Base-by-base conservation (phyloP, 2,888 invertebrate species). In the Parnassius orleans region DNA sequence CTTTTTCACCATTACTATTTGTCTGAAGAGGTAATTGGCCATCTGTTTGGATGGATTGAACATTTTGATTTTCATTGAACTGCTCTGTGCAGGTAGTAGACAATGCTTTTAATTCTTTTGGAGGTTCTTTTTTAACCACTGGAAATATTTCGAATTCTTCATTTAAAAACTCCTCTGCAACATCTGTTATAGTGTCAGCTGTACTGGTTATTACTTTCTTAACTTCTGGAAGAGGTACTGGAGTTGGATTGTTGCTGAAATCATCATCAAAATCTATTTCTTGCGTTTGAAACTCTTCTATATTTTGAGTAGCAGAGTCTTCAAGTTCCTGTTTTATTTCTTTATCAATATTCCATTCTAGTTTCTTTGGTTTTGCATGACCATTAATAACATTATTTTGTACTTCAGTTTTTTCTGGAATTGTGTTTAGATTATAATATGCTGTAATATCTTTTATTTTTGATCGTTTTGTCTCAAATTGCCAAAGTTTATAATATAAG, bases 1-100 rank as follows among this genome's bases (percentile, higher is more conserved):
- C 77, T 74, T 92, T 86, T 12, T 93, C 93, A 9, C 93, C 94
- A 71, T 89, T 87, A 57, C 91, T 92, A 78, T 93, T 93, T 10
- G 84, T 92, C 47, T 87, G 85, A 48, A 94, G 71, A 1, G 94
- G 94, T 41, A 94, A 78, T 54, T 93, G 90, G 0, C 91, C 87
- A 68, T 93, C 89, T 54, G 92, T 87, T 53, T 90, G 91, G 0
- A 88, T 78, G 41, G 92, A 74, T 0, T 74, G 64, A 24, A 80
- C 73, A 5, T 73, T 70, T 69, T 84, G 79, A 62, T 90, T 88
- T 10, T 86, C 83, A 11, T 78, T 80, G 73, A 78, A 79, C 67
- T 88, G 84, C 14, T 86, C 87, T 42, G 79, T 69, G 91, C 91
- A 91, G 53, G 78, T 83, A 66, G 83, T 90, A 14, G 79, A 76